Percentiles rank a stretch among this genome's conserved stretches.
Evolutionary conservation across 2,113 vertebrate species (phyloP).

Genomic region (Campylomormyrus tamandua): DNA sequence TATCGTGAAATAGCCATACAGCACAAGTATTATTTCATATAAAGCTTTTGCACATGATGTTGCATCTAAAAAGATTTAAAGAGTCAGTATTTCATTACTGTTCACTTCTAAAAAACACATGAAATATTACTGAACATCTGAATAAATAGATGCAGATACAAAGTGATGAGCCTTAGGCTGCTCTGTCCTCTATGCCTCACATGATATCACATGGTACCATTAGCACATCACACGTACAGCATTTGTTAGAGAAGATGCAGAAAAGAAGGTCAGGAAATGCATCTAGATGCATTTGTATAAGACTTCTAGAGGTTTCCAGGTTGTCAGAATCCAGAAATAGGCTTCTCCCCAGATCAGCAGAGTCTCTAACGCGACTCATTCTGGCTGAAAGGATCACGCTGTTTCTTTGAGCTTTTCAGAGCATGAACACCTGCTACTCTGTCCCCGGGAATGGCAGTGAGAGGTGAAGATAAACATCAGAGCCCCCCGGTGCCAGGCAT

Average conservation of each 20-base stretch:
- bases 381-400: neutral
- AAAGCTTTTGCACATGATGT: neutral
- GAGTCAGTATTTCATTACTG: neutral
- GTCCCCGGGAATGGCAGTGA: neutral
- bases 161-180: neutral
- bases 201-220: neutral
- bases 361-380: neutral
- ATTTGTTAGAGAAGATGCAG: neutral
- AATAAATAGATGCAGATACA: neutral
- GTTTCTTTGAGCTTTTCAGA: neutral
- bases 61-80: neutral
- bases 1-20: neutral
- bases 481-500: neutral
- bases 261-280: neutral
- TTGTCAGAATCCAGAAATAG: neutral
- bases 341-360: neutral
- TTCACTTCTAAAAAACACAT: neutral
- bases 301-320: neutral
- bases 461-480: neutral
- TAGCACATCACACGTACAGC: neutral
- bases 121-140: neutral
- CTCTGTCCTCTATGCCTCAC: neutral
- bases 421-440: neutral
- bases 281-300: neutral
- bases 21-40: neutral